These are phyloP conservation scores for Etheostoma cragini DNA, from an alignment of 2,113 vertebrate genomes.

Conservation along the genomic window DNA sequence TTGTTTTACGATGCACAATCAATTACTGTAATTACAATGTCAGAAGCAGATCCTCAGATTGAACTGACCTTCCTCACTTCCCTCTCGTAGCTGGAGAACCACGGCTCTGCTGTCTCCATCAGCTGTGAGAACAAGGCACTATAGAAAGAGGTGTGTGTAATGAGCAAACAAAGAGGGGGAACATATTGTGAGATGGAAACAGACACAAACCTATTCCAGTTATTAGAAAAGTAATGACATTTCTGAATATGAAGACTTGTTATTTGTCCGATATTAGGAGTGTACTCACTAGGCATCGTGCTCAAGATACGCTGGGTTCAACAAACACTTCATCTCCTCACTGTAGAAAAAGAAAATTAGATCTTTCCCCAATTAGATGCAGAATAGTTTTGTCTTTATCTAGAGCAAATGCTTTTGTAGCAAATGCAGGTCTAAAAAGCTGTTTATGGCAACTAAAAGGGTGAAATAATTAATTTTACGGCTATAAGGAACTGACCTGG, in stretches of 20 bases:
- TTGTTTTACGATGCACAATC: slow-evolving; percentile 5
- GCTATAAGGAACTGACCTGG: slow-evolving; percentile 86
- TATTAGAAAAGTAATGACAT: not conserved
- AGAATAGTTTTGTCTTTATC: not conserved
- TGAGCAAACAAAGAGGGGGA: not conserved
- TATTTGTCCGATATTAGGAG: not conserved
- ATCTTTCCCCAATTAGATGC: not conserved
- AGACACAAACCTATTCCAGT: not conserved
- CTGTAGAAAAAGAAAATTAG: slow-evolving; percentile 79
- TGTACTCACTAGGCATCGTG: slow-evolving; percentile 97
- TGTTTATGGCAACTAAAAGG: not conserved
- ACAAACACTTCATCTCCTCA: slow-evolving; percentile 94
- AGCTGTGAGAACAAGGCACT: slow-evolving; percentile 86
- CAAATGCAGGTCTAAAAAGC: not conserved
- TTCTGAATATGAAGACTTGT: not conserved
- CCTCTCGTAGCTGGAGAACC: slow-evolving; percentile 87
- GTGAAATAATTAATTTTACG: not conserved
- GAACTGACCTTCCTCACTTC: slow-evolving; percentile 83
- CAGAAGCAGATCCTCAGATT: not conserved
- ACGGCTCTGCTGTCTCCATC: slow-evolving; percentile 87
- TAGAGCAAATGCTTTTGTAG: not conserved
- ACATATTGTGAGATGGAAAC: slow-evolving; percentile 1
- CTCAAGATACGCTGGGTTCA: slow-evolving; percentile 94
- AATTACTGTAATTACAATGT: slow-evolving; percentile 1
- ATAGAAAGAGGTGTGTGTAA: not conserved